Evolutionary conservation across 2,888 invertebrate species (phyloP), one percentile per base, ranked within the genome.

Genomic region (Hymenopus coronatus): DNA sequence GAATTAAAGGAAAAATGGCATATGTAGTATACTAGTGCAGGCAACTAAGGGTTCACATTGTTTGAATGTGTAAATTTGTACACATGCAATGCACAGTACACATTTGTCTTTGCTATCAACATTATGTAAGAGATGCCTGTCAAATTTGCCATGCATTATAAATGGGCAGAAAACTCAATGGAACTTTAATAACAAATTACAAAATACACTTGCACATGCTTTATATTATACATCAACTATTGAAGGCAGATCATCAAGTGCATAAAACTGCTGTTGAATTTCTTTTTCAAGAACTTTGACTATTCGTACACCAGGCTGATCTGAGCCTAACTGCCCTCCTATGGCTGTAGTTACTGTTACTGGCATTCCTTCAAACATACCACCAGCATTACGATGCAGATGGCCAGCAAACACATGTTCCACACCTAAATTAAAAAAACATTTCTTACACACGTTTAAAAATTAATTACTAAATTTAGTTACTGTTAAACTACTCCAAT

Each of bases 351-450:
- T 94, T 8, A 93, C 93, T 20, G 94, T 92, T 87, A 93, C 90
- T 91, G 94, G 93, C 90, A 94, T 90, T 83, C 92, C 92, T 88
- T 92, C 92, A 90, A 93, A 93, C 54, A 91, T 91, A 20, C 94
- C 94, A 25, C 93, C 93, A 9, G 92, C 93, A 91, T 94, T 94
- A 40, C 92, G 92, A 91, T 94, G 94, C 90, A 93, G 94, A 91
- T 94, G 94, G 3, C 94, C 94, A 91, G 93, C 93, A 91, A 94
- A 94, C 70, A 94, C 92, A 87, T 92, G 92, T 14, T 92, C 91
- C 25, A 94, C 93, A 82, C 94, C 94, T 93, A 89, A n/a, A 88
- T 85, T 46, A 54, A 83, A 30, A 28, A 7, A 83, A 28, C 20
- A 83, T n/a, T 27, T 25, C 28, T 83, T 27, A 83, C 7, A 9